Percentiles rank a stretch among this genome's conserved stretches.
Evolutionary conservation across 1,140 invertebrate species (phyloP).

Genomic region (Polypedilum vanderplanki): DNA sequence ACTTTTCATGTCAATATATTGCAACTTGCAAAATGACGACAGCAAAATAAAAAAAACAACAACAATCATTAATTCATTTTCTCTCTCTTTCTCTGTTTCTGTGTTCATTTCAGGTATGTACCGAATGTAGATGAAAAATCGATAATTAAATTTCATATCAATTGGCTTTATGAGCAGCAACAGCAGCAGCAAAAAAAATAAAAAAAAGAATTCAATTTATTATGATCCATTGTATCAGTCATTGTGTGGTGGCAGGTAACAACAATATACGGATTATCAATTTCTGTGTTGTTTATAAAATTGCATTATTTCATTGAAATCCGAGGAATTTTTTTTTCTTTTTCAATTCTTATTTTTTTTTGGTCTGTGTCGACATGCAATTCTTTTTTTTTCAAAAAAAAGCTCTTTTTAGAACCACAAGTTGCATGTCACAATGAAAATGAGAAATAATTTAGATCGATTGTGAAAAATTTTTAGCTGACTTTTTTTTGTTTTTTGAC

Average conservation of each 20-base stretch:
- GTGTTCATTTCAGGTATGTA: conserved; percentile 15
- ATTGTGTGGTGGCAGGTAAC: not conserved
- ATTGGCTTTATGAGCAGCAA: conserved; percentile 10
- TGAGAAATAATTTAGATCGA: too few species aligned
- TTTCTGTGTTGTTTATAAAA: not conserved
- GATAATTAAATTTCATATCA: conserved; percentile 29
- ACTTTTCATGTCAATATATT: not conserved
- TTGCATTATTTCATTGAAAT: conserved; percentile 8
- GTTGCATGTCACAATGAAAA: not conserved
- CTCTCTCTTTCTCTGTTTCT: not conserved
- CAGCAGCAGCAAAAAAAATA: not conserved
- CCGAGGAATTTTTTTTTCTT: not conserved
- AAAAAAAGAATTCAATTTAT: conserved; percentile 2
- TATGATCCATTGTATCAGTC: conserved; percentile 17
- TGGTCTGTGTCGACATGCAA: not conserved
- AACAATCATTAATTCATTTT: conserved; percentile 26
- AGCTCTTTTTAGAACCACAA: not conserved
- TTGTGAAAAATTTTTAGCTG: too few species aligned
- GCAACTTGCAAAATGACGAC: not conserved
- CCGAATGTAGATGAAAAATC: conserved; percentile 21
- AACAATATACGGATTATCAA: conserved; percentile 7
- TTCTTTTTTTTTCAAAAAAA: not conserved
- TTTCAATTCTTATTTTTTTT: too few species aligned
- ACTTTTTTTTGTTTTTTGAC: too few species aligned
- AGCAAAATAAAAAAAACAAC: not conserved